Evolutionary conservation across 2,113 vertebrate genomes (phyloP).

Genomic region (Dissostichus mawsoni): DNA sequence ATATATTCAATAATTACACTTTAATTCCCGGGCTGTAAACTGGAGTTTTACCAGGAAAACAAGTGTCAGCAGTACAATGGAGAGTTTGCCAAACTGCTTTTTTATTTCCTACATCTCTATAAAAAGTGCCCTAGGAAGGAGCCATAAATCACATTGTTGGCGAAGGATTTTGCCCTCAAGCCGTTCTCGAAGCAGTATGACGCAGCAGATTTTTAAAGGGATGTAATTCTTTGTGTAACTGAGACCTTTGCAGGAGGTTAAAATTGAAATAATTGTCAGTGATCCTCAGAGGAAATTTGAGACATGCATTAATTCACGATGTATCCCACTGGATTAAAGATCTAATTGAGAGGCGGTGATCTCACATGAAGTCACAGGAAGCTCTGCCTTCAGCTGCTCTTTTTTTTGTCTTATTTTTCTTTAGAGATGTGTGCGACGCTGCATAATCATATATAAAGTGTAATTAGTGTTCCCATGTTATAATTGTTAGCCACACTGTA

Average conservation of each 20-base stretch:
- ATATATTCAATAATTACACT: not conserved
- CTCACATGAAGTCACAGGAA: conserved; percentile 13
- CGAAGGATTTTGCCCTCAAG: conserved; percentile 24
- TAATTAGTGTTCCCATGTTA: conserved; percentile 37
- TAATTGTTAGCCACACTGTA: conserved; percentile 20
- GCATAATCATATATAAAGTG: conserved; percentile 33
- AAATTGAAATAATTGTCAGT: not conserved
- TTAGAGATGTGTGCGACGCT: conserved; percentile 19
- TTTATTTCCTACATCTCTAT: conserved; percentile 17
- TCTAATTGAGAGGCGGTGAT: conserved; percentile 20
- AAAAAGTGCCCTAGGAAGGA: conserved; percentile 26
- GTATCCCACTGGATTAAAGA: conserved; percentile 9
- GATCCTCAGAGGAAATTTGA: conserved; percentile 15
- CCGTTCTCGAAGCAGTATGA: conserved; percentile 32
- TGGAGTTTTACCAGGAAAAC: conserved; percentile 1
- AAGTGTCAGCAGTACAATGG: conserved; percentile 2
- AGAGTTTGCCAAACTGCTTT: conserved; percentile 28
- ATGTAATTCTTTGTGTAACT: conserved; percentile 7
- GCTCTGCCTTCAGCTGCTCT: conserved; percentile 12
- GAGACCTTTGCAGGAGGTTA: conserved; percentile 1
- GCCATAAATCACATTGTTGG: conserved; percentile 30
- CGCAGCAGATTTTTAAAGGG: conserved; percentile 26
- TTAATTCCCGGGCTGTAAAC: not conserved
- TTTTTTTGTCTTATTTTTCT: not conserved
- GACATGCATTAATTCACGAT: not conserved